Evolutionary conservation across 1,140 invertebrate species (phyloP), one percentile per base, ranked within the genome.

Genomic region (Tetraneura akinire): DNA sequence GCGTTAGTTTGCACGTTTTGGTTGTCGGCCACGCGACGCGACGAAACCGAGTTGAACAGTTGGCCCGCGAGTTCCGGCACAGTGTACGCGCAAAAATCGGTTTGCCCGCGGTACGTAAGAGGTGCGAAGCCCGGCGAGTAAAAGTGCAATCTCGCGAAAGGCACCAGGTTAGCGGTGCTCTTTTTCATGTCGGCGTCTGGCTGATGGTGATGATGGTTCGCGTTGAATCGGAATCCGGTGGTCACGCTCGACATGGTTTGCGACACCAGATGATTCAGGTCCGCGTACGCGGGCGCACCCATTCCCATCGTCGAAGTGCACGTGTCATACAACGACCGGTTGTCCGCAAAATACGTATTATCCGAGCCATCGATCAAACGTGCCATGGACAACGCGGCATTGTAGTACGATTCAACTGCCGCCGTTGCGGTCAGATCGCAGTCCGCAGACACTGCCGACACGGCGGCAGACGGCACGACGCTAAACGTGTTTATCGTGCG

Each of bases 381-480:
- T 83, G 90, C 89, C 11, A 89, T 90, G n/a, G 89, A 89, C 37
- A 91, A 85, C 53, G 90, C 87, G 11, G 90, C 88, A 83, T 91
- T 91, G 85, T 66, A 66, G 32, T 91, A 91, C 0, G 90, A 90
- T 83, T 91, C 90, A 8, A 37, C 32, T 3, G 51, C 51, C 51
- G 51, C 14, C 1, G 51, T 90, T 23, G 91, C 32, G 32, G 32
- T 37, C 32, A 37, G 32, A 37, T 37, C 32, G 32, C 32, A 37
- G 32, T 90, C 42, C 90, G 91, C 89, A 26, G 90, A 16, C 29
- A 18, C 89, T 85, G 87, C 88, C n/a, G 87, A 87, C 9, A 92
- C 87, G 84, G 91, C 90, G n/a, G 91, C 91, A 21, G 92, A 91
- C 5, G 92, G 92, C 85, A 92, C 93, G 55, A 93, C 88, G 47